Base-by-base conservation (phyloP, 2,888 invertebrate species). In the Erebia aethiops region DNA sequence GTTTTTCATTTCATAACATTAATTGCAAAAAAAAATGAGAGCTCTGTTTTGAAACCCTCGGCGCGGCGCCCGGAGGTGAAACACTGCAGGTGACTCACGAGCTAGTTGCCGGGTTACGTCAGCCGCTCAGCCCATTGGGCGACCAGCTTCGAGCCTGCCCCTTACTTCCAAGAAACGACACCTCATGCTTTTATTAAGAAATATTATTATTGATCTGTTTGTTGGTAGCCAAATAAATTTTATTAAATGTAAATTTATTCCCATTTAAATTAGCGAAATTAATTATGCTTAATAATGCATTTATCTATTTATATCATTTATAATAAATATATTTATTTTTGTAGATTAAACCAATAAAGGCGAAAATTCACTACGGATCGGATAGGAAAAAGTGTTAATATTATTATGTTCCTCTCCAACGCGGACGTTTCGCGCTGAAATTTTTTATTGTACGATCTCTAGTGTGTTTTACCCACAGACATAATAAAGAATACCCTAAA, bases 131-230 rank as follows among this genome's bases (percentile, higher is more conserved):
- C 57, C 67, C 71, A 74, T 76, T 73, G 67, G 71, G 49, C 67
- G 69, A 62, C 46, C 49, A 69, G 63, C 51, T 60, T 58, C 54
- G 64, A 52, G 65, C 72, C 75, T 60, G 73, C 73, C 75, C 76
- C 76, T 61, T 65, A 66, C 73, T 84, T 84, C 84, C 78, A 73
- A 81, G 83, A 84, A 86, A 74, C 78, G 77, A 75, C 78, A 78
- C 77, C 79, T 81, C 81, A 79, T 77, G 58, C 51, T 64, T 41
- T 49, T 64, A 64, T 64, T 72, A 67, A 70, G 69, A 69, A 73
- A 65, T 70, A 69, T 73, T 71, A 63, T 69, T 70, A 58, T 70
- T 54, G 70, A 69, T 69, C 66, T 43, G 56, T 66, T 66, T 66
- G 56, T 56, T 56, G 43, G 13, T 57, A 21, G 41, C 10, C 14